Evolutionary conservation across 1,140 invertebrate genomes (phyloP), one percentile per base, ranked within the genome.

Genomic region (Rhopalosiphum maidis): DNA sequence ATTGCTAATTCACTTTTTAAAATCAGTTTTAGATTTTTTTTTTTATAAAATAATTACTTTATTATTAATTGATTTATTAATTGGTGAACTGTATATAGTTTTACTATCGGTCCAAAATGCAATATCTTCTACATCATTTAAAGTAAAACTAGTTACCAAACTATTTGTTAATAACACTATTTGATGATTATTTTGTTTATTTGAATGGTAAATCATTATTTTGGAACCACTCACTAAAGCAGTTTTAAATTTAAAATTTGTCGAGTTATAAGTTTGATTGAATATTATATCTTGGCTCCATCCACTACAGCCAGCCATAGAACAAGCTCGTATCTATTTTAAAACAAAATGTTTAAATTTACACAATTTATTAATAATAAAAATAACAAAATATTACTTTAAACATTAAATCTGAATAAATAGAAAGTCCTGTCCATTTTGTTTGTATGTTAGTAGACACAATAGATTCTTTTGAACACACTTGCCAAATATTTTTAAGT

Each of bases 301-400:
- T 43, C 96, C 95, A 23, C 98, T 97, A 93, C 96, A 96, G 1
- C 98, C 98, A 43, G 97, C 96, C 83, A 96, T 96, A 7, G 98
- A 98, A 94, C 96, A 97, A 0, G 98, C 98, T 95, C 96, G 96
- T 77, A 99, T 97, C 96, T 97, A 94, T 43, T 95, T 55, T 94
- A 95, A 60, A 91, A 51, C 8, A 83, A 86, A 8, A 85, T 21
- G 48, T 30, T n/a, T 48, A 48, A 46, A 90, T 37, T 43, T 22
- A 51, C 46, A 41, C 22, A 92, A 18, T 91, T 46, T 77, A 46
- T n/a, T 51, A 51, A 83, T 86, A 18, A 51, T 92, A 90, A 48
- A 6, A 90, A 82, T 18, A 92, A 51, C 48, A 37, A 92, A 51
- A 83, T 25, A 25, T 86, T 93, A 93, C 91, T 93, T 93, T 93